Evolutionary conservation across 2,113 vertebrate species (phyloP), one percentile per base, ranked within the genome.

Genomic region (Embiotoca jacksoni): DNA sequence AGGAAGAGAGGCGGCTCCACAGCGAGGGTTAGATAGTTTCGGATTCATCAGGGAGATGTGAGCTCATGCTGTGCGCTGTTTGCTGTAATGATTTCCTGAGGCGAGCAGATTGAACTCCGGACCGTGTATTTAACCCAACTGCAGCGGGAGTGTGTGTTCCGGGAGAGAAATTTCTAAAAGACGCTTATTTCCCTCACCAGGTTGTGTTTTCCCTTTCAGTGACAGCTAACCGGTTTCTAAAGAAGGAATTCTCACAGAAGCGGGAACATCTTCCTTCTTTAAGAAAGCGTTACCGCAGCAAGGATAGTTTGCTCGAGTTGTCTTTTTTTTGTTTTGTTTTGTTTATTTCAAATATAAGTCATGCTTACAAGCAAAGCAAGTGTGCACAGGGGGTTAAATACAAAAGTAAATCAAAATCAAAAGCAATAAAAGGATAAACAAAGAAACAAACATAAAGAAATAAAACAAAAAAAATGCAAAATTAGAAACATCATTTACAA

Each of bases 321-420:
- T 60, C 4, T 60, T 74, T 79, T 16, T 66, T 60, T 55, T 54
- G 69, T 52, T 8, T 69, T 35, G 7, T 44, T 60, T 47, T 32
- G 58, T 89, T 91, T 91, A 91, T 90, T 93, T 93, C 82, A 90
- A 79, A 91, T 88, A 78, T 82, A 85, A 71, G 72, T 89, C 63
- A 88, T 81, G 78, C 85, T 91, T 89, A 92, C 82, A 89, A 77
- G 72, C 7, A 87, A 88, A 89, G 77, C 72, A 84, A 88, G 84
- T 58, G 76, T 78, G 88, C 77, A 16, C 6, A 75, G 37, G 68
- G 71, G 53, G 23, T 47, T 35, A 63, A 64, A 83, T 77, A 58
- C 59, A 88, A 64, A 76, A 68, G 36, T n/a, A 69, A 7, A 58
- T 57, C 1, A 58, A 72, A 70, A 86, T 36, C 1, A 63, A 56